These are phyloP conservation scores for Drosophila demipolita DNA, from an alignment of 2,888 invertebrate genomes.

Conservation along the genomic window DNA sequence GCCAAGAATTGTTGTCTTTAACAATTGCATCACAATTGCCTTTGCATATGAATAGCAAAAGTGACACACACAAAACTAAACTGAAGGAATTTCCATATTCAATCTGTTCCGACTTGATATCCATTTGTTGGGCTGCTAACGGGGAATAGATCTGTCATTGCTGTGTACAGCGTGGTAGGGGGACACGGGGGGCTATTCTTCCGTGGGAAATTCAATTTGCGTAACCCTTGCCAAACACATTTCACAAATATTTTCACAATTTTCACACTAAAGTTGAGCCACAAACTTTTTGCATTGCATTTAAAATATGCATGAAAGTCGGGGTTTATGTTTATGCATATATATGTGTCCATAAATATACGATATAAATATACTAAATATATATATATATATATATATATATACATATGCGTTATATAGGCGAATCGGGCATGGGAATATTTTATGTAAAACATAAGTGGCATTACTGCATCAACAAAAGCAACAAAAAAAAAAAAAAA, in stretches of 20 bases:
- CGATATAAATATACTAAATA: not conserved
- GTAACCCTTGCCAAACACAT: slow-evolving; percentile 45
- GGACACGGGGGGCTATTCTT: not conserved
- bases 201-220: slow-evolving; percentile 65
- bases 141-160: slow-evolving; percentile 7
- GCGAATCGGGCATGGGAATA: not conserved
- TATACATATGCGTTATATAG: not conserved
- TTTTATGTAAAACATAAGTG: slow-evolving; percentile 33
- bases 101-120: slow-evolving; percentile 9
- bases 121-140: not conserved
- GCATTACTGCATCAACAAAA: slow-evolving; percentile 21
- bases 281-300: slow-evolving; percentile 63
- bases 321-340: slow-evolving; percentile 60
- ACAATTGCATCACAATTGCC: slow-evolving; percentile 42
- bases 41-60: slow-evolving; percentile 31
- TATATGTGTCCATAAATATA: slow-evolving; percentile 4
- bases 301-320: slow-evolving; percentile 66
- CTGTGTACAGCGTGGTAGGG: not conserved
- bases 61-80: not conserved
- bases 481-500: not conserved
- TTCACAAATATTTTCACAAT: slow-evolving; percentile 49
- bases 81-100: slow-evolving; percentile 18
- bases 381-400: not conserved
- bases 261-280: slow-evolving; percentile 65
- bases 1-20: slow-evolving; percentile 21